Conservation (phyloP, 2,888 invertebrate genomes). For the Drosophila silvestris region DNA sequence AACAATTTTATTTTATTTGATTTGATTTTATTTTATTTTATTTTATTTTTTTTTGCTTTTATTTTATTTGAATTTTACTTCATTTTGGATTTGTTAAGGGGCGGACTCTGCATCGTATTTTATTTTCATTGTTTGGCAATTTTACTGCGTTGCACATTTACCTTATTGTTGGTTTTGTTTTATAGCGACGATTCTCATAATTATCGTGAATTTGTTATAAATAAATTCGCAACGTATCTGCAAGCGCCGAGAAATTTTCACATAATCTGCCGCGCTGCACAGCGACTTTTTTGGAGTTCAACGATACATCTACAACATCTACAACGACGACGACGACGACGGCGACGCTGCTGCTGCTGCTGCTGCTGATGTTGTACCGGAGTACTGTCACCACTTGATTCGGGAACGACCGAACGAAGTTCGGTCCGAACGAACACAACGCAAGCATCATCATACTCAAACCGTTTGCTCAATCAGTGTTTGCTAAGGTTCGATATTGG, state of each 20-base stretch:
- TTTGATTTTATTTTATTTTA: neutral
- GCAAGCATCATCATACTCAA: constrained; percentile 21
- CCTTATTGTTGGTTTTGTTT: constrained; percentile 57
- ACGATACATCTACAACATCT: constrained; percentile 58
- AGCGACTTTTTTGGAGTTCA: constrained; percentile 77
- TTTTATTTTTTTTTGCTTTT: constrained; percentile 14
- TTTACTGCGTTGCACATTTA: constrained; percentile 53
- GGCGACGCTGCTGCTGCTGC: constrained; percentile 26
- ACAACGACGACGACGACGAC: constrained; percentile 52
- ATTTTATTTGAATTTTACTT: constrained; percentile 12
- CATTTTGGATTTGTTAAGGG: constrained; percentile 3
- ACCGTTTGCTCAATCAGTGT: constrained; percentile 5
- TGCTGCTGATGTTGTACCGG: constrained; percentile 40
- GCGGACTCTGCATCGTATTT: constrained; percentile 15
- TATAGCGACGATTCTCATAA: constrained; percentile 53
- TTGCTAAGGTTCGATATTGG: neutral
- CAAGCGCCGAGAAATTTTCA: constrained; percentile 73
- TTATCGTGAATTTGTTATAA: constrained; percentile 67
- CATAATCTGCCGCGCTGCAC: constrained; percentile 75
- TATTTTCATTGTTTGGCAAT: constrained; percentile 18
- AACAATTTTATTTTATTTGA: constrained; percentile 1
- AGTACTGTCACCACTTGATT: constrained; percentile 11
- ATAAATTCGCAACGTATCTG: constrained; percentile 75
- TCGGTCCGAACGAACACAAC: constrained; percentile 19
- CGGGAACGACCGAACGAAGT: constrained; percentile 5